Base-by-base conservation (phyloP, 1,140 invertebrate genomes). In the Drosophila sturtevanti region DNA sequence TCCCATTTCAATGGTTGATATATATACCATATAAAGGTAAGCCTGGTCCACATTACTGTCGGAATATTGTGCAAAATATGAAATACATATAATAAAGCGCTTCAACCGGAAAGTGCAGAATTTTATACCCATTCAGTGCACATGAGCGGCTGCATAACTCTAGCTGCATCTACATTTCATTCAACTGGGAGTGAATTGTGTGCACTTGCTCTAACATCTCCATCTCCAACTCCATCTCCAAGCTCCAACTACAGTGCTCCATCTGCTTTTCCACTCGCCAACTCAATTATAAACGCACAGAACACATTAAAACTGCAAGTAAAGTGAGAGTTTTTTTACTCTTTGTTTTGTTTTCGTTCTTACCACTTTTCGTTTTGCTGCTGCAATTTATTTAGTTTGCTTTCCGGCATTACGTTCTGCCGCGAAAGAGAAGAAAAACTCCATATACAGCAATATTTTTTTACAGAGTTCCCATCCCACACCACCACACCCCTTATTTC, bases 241-340 rank as follows among this genome's bases (percentile, higher is more conserved):
- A n/a, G 22, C 63, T 18, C 35, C 1, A 74, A 56, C 60, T n/a
- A n/a, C n/a, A n/a, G n/a, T n/a, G 69, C 71, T 73, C 18, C 27
- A 54, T 37, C 11, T 54, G 70, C 48, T 41, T 63, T 71, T 79
- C 60, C 76, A 79, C 68, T 79, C 72, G 69, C 69, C 84, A 89
- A 78, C 84, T 89, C 79, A 89, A 89, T 89, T 89, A 89, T 89
- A 89, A 89, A 89, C 85, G 84, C 84, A 89, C 81, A 84, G 84
- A 89, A 89, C 80, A 84, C 84, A 89, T 89, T 89, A 89, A 89
- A 89, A 87, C 64, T 80, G 84, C 84, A 84, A 87, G 85, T 84
- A 77, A 72, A 82, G 82, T 89, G 76, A 75, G 68, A 79, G 81
- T 77, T 52, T 77, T 75, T 24, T 2, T 24, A 24, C 4, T 2